Evolutionary conservation across 2,888 invertebrate species (phyloP), one percentile per base, ranked within the genome.

Genomic region (Tricholauxania praeusta): DNA sequence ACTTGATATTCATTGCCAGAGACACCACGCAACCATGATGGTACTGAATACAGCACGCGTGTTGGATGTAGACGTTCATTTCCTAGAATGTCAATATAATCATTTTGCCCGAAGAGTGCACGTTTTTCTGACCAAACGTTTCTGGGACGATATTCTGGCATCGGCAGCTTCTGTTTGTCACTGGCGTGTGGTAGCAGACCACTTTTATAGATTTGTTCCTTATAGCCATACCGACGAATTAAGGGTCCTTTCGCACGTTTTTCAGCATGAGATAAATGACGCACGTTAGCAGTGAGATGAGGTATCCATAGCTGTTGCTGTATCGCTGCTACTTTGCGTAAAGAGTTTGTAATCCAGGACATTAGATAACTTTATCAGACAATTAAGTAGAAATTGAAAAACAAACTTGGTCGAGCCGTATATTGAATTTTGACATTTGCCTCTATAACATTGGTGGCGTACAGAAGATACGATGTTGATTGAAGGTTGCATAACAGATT

Each of bases 21-120:
- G 63, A 96, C 92, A 65, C 98, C 98, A 80, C 95, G 91, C 51
- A 99, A 89, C 98, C 98, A 99, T 0, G 90, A 87, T 0, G 98
- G 98, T 8, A 97, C 91, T 75, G 93, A 92, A 82, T 97, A 96
- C 15, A 96, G 86, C 15, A 97, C 91, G 83, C 92, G 93, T 0
- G 94, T 92, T 0, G 98, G 98, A 85, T 97, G 95, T 8, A 94
- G 79, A 17, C 90, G 89, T 49, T 94, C 95, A 82, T 93, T 92
- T 2, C 98, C 98, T 68, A 99, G 89, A 73, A 99, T 97, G 85
- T 99, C 98, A 77, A 98, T 97, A 83, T 98, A 98, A 87, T 98
- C 98, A 88, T 98, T 98, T 86, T 97, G 97, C 0, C 98, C 98
- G 88, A 95, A 96, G 0, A 96, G 85, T 2, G 97, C 96, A 82